Percentiles rank a stretch among this genome's conserved stretches.
Conservation (phyloP, 2,797 vertebrate species). For the Sebastes goodei region DNA sequence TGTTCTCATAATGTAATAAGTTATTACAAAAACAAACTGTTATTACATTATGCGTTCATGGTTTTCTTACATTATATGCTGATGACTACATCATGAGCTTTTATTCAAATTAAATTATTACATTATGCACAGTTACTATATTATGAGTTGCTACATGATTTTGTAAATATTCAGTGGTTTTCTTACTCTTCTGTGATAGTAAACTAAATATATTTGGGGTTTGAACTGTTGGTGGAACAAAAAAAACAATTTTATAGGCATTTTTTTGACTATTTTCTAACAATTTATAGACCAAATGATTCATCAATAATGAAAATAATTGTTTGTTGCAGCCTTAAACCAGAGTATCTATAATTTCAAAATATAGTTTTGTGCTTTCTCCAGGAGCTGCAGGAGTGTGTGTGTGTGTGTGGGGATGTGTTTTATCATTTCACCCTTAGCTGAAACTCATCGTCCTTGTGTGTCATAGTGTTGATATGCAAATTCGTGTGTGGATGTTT, state of each 20-base stretch:
- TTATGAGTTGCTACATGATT: background rate
- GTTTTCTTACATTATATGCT: too few species aligned
- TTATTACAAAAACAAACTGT: too few species aligned
- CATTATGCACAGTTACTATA: background rate
- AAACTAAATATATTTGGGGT: background rate
- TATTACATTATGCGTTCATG: too few species aligned
- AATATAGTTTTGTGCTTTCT: background rate
- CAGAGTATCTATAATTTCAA: background rate
- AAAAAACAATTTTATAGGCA: background rate
- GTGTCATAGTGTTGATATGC: background rate
- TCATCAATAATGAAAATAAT: background rate
- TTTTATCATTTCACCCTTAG: background rate
- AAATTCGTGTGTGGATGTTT: constrained; percentile 12
- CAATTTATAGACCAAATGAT: background rate
- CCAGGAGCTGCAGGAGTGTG: background rate
- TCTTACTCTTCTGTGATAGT: background rate
- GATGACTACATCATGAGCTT: too few species aligned
- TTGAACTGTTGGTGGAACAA: background rate
- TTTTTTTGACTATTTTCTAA: background rate
- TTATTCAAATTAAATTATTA: too few species aligned
- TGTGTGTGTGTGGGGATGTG: background rate
- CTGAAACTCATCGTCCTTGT: background rate
- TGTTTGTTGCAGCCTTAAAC: background rate
- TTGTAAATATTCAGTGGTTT: background rate
- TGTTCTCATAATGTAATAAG: too few species aligned